phyloP scores from a whole-genome alignment of 1,140 invertebrate genomes.

The Drosophila erecta region DNA sequence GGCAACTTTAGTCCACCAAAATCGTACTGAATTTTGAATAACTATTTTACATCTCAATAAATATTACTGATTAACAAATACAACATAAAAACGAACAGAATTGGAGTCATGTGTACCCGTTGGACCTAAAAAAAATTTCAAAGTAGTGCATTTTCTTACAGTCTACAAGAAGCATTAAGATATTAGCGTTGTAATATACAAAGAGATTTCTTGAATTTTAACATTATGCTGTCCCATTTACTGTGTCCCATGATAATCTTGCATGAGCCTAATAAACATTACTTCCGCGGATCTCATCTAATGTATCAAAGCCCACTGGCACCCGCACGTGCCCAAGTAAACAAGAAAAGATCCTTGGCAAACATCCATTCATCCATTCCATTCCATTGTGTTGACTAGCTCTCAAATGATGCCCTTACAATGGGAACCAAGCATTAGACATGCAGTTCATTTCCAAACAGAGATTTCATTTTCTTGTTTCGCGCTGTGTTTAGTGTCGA shows the following conservation, averaged over 20 bases:
- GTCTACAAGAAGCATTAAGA: too few relatives aligned
- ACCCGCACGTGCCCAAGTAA: conserved; percentile 14
- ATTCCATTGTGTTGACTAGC: conserved; percentile 28
- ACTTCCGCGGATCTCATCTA: conserved; percentile 11
- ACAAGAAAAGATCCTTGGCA: conserved; percentile 35
- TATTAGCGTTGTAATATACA: too few relatives aligned
- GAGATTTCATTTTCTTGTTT: conserved; percentile 16
- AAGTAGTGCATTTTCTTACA: too few relatives aligned
- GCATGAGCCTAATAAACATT: conserved; percentile 6
- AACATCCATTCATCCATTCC: conserved; percentile 24
- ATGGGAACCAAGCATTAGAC: conserved; percentile 24
- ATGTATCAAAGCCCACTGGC: neutral
- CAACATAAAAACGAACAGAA: too few relatives aligned
- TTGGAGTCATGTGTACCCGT: too few relatives aligned
- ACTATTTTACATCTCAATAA: too few relatives aligned
- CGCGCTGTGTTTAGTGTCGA: conserved; percentile 10
- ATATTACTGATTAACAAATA: too few relatives aligned
- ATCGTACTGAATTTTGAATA: neutral
- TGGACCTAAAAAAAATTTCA: too few relatives aligned
- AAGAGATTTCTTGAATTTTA: too few relatives aligned
- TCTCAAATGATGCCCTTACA: conserved; percentile 28
- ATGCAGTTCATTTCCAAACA: conserved; percentile 53
- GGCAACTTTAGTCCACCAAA: neutral
- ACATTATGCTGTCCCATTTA: neutral
- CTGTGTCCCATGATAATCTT: neutral